phyloP scores from a whole-genome alignment of 2,888 invertebrate species.

The Terebella lapidaria region DNA sequence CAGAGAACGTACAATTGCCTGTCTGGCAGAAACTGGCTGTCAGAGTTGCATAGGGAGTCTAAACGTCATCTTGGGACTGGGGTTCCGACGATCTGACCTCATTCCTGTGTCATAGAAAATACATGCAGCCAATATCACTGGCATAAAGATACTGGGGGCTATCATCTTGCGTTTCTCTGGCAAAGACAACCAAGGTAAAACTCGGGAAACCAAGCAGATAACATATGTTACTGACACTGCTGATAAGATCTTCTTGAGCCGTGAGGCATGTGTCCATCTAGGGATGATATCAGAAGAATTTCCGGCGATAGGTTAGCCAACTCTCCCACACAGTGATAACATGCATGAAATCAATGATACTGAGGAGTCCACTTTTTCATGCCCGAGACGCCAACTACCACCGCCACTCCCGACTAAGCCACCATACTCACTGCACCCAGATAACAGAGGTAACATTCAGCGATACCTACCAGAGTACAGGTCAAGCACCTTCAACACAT shows the following conservation, averaged over 20 bases:
- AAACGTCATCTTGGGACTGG: constrained; percentile 24
- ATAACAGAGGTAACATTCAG: constrained; percentile 10
- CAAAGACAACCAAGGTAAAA: constrained; percentile 1
- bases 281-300: constrained; percentile 27
- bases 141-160: constrained; percentile 32
- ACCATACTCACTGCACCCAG: constrained; percentile 15
- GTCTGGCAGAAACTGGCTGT: constrained; percentile 22
- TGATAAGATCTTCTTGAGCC: constrained; percentile 29
- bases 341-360: background rate
- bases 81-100: constrained; percentile 26
- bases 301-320: constrained; percentile 19
- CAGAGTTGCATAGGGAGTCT: constrained; percentile 30
- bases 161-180: constrained; percentile 26
- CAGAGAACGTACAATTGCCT: too few relatives aligned
- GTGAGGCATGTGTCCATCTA: constrained; percentile 28
- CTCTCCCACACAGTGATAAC: background rate
- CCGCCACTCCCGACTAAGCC: constrained; percentile 11
- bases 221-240: constrained; percentile 30
- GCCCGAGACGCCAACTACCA: constrained; percentile 8
- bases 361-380: background rate
- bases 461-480: constrained; percentile 10
- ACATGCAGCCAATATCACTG: constrained; percentile 29
- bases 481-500: constrained; percentile 23
- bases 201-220: constrained; percentile 28
- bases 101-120: constrained; percentile 33